Evolutionary conservation across 2,888 invertebrate genomes (phyloP).

Genomic region (Zaprionus bogoriensis): DNA sequence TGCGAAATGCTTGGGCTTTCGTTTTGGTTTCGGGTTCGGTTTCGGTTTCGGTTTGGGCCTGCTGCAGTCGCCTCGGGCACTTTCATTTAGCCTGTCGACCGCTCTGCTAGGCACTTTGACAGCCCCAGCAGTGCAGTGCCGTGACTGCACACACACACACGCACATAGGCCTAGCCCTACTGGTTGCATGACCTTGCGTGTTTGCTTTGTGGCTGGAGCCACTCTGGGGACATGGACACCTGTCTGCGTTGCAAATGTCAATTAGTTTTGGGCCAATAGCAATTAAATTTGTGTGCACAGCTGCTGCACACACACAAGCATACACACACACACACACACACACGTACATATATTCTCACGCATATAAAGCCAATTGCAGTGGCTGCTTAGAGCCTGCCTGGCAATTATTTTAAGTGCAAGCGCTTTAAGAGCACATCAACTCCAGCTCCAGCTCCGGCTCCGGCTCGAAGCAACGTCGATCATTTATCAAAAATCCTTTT

Average conservation of each 20-base stretch:
- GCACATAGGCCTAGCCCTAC: neutral
- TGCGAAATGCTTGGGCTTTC: conserved; percentile 29
- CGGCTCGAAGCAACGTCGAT: conserved; percentile 22
- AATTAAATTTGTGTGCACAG: conserved; percentile 57
- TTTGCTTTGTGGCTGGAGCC: conserved; percentile 24
- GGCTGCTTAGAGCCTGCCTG: conserved; percentile 28
- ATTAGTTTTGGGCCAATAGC: conserved; percentile 60
- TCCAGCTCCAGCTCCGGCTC: conserved; percentile 14
- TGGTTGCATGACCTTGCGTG: conserved; percentile 19
- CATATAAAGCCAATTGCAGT: conserved; percentile 29
- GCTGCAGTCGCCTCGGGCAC: conserved; percentile 3
- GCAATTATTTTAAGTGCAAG: conserved; percentile 54
- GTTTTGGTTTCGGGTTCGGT: no score
- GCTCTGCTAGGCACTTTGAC: conserved; percentile 46
- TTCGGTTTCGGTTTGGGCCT: no score
- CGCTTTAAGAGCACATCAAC: conserved; percentile 25
- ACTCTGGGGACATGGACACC: conserved; percentile 44
- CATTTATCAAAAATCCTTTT: conserved; percentile 75
- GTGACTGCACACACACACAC: neutral
- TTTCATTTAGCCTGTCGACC: conserved; percentile 26
- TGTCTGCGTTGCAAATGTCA: conserved; percentile 64
- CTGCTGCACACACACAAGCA: conserved; percentile 14
- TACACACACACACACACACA: neutral
- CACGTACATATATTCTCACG: neutral
- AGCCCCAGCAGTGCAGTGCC: neutral